A percentile compares a stretch with the other conserved stretches of the same genome.
Evolutionary conservation across 1,140 invertebrate species (phyloP).

Genomic region (Bombus turneri): DNA sequence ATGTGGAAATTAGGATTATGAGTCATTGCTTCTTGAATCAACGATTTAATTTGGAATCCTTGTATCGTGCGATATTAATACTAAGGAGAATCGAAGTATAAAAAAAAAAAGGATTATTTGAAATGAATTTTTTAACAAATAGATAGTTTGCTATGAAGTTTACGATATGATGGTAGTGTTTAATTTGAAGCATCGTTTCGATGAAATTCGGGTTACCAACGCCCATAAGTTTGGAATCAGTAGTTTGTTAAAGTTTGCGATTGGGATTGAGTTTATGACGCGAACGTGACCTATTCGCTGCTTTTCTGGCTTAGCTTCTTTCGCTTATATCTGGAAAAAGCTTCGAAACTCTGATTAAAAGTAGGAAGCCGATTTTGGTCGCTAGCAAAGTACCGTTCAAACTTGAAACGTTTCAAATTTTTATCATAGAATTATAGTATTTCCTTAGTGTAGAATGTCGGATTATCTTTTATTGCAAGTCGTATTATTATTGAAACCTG

Average conservation of each 20-base stretch:
- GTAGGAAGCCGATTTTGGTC: not conserved
- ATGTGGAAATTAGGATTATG: not conserved
- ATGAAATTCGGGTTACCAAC: not conserved
- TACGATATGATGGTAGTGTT: not conserved
- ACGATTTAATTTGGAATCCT: not conserved
- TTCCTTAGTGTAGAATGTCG: not conserved
- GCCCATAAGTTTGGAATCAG: not conserved
- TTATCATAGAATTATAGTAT: not conserved
- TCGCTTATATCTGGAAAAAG: not conserved
- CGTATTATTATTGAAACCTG: too few species aligned
- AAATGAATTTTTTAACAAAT: not conserved
- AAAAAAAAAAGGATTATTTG: too few species aligned
- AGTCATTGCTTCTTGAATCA: not conserved
- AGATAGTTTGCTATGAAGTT: not conserved
- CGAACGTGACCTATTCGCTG: conserved; percentile 4
- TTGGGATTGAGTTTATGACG: conserved; percentile 16
- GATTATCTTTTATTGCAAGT: not conserved
- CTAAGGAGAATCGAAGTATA: too few species aligned
- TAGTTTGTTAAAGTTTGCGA: conserved; percentile 21
- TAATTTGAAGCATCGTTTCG: not conserved
- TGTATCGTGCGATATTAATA: too few species aligned
- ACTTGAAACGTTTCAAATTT: not conserved
- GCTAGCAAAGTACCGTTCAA: not conserved
- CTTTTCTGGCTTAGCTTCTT: not conserved
- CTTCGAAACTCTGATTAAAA: not conserved